Evolutionary conservation across 2,888 invertebrate genomes (phyloP), one percentile per base, ranked within the genome.

Genomic region (Branchipolynoe longqiensis): DNA sequence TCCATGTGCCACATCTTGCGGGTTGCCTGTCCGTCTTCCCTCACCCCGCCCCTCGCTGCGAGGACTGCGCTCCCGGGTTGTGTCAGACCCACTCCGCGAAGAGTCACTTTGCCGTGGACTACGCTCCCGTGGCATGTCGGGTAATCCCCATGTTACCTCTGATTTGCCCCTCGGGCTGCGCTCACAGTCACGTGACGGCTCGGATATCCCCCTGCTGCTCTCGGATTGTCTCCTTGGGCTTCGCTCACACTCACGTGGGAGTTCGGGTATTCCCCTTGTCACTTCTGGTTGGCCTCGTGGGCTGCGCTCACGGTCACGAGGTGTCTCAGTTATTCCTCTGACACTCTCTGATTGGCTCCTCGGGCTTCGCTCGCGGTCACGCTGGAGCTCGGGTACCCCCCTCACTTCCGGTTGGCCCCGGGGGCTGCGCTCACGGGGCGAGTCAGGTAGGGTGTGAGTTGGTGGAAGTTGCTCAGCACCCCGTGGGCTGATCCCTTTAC

Each of bases 51-150:
- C 25, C 6, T 25, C n/a, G n/a, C 78, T 78, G 3, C 69, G 69
- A 4, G 69, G 69, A 38, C n/a, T n/a, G 38, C 69, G 69, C n/a
- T 69, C 69, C 8, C 78, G 78, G 12, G 41, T 28, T 6, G 48
- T 25, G 25, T 78, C 78, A 18, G 48, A 48, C 4, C 78, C 78
- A 25, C 78, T 78, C 48, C 78, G 41, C 18, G 78, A 31, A 14
- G 78, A 78, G 48, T 78, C 78, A 25, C 54, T 78, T 25, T 78
- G 78, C 28, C 78, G 22, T 22, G 78, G 78, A 33, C 78, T 78
- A 6, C 78, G 25, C 3, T 78, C 78, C 22, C 78, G 25, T 1
- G 78, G 78, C 6, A 48, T 48, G 14, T 78, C 78, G 4, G 78
- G 48, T 25, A n/a, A 33, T 8, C 41, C 4, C 41, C 38, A 25